Evolutionary conservation across 2,113 vertebrate species (phyloP).

Genomic region (Engystomops pustulosus): DNA sequence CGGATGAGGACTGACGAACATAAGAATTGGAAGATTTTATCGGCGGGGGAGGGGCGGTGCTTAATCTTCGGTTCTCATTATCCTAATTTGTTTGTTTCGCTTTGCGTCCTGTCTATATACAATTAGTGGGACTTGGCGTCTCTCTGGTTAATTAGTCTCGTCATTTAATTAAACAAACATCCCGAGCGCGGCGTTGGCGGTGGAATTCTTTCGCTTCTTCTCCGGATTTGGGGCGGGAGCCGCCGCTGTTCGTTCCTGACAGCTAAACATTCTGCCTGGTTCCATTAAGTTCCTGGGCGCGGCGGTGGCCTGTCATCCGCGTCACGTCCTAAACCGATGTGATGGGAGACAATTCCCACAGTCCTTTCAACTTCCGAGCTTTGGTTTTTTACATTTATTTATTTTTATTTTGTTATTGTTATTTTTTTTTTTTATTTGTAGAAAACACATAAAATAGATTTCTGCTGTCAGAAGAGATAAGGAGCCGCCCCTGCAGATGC

Average conservation of each 20-base stretch:
- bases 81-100: constrained; percentile 21
- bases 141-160: constrained; percentile 43
- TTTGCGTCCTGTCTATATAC: not conserved
- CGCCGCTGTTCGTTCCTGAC: not conserved
- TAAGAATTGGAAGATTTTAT: not conserved
- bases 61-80: not conserved
- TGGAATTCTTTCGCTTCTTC: not conserved
- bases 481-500: not conserved
- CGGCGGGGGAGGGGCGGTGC: not conserved
- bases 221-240: constrained; percentile 17
- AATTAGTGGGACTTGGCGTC: constrained; percentile 41
- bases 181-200: not conserved
- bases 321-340: constrained; percentile 35
- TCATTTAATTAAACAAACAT: constrained; percentile 51
- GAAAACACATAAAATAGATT: not conserved
- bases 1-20: not conserved
- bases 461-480: constrained; percentile 15
- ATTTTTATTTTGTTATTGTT: no score
- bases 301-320: constrained; percentile 11
- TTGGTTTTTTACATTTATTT: no score
- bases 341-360: constrained; percentile 10
- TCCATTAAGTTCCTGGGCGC: constrained; percentile 32
- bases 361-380: constrained; percentile 12
- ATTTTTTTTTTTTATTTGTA: constrained; percentile 2
- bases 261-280: constrained; percentile 55